A percentile compares a stretch with the other conserved stretches of the same genome.
phyloP scores from a whole-genome alignment of 2,888 invertebrate species.

The Tuberolachnus salignus region DNA sequence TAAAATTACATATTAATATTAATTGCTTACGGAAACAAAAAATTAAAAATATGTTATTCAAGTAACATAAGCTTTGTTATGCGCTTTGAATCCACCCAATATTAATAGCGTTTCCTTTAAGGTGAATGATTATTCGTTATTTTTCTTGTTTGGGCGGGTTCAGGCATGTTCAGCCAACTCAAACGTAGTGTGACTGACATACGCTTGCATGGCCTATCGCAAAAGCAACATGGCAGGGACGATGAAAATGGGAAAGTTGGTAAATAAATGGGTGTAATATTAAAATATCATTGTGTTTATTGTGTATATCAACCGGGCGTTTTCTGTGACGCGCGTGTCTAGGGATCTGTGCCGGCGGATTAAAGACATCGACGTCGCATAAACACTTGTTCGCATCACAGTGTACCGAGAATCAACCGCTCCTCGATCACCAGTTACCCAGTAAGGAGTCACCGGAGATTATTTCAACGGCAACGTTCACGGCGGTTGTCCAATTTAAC shows the following conservation, averaged over 20 bases:
- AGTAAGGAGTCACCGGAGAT: slow-evolving; percentile 58
- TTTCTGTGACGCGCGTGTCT: slow-evolving; percentile 2
- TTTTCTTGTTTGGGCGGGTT: slow-evolving; percentile 60
- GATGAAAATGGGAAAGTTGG: slow-evolving; percentile 58
- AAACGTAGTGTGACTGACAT: slow-evolving; percentile 88
- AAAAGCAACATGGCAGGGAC: slow-evolving; percentile 55
- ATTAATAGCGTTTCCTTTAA: slow-evolving; percentile 34
- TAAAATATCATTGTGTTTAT: neutral
- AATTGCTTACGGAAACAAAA: slow-evolving; percentile 9
- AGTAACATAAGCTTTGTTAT: slow-evolving; percentile 40
- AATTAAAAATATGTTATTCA: too few relatives aligned
- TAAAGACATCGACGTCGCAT: slow-evolving; percentile 41
- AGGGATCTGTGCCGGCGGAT: slow-evolving; percentile 36
- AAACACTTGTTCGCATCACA: slow-evolving; percentile 47
- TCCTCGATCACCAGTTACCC: slow-evolving; percentile 61
- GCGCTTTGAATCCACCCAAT: slow-evolving; percentile 38
- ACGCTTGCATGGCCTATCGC: slow-evolving; percentile 66
- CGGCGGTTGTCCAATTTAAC: too few relatives aligned
- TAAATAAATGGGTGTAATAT: slow-evolving; percentile 38
- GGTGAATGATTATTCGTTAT: slow-evolving; percentile 41
- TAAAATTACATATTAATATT: slow-evolving; percentile 23
- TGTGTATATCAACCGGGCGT: neutral
- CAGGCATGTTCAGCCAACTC: slow-evolving; percentile 87
- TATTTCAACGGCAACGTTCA: neutral
- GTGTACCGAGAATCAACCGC: slow-evolving; percentile 61